These are phyloP conservation scores for Corvus cornix DNA, from an alignment of 2,113 vertebrate genomes.

Conservation along the genomic window DNA sequence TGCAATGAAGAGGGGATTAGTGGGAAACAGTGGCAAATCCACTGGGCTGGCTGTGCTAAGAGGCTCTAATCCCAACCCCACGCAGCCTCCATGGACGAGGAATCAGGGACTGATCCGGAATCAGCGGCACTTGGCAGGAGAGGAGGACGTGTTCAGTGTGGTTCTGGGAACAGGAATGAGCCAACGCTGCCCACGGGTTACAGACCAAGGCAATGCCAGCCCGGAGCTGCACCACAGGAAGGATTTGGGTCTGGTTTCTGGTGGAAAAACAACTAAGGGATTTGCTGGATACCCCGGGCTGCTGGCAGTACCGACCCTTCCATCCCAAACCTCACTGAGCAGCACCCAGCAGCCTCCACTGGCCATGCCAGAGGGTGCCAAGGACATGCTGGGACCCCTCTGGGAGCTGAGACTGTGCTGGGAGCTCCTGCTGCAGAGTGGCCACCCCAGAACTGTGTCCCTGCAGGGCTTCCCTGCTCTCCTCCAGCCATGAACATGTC, in stretches of 20 bases:
- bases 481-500: fast-evolving
- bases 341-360: neutral
- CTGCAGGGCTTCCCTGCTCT: neutral
- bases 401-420: neutral
- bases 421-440: neutral
- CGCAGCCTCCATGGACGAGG: fast-evolving
- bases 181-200: fast-evolving
- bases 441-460: fast-evolving
- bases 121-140: fast-evolving
- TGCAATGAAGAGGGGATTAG: neutral
- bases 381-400: fast-evolving
- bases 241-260: neutral
- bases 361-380: fast-evolving
- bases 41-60: fast-evolving
- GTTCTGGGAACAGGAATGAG: neutral
- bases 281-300: fast-evolving
- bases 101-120: fast-evolving
- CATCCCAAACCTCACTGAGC: neutral
- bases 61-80: neutral
- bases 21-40: neutral
- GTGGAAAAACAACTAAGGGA: neutral
- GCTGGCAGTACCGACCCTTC: fast-evolving
- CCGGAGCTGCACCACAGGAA: fast-evolving
- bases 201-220: fast-evolving
- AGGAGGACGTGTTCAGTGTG: fast-evolving